Evolutionary conservation across 2,113 vertebrate species (phyloP), one percentile per base, ranked within the genome.

Genomic region (Oreochromis tanganicae): DNA sequence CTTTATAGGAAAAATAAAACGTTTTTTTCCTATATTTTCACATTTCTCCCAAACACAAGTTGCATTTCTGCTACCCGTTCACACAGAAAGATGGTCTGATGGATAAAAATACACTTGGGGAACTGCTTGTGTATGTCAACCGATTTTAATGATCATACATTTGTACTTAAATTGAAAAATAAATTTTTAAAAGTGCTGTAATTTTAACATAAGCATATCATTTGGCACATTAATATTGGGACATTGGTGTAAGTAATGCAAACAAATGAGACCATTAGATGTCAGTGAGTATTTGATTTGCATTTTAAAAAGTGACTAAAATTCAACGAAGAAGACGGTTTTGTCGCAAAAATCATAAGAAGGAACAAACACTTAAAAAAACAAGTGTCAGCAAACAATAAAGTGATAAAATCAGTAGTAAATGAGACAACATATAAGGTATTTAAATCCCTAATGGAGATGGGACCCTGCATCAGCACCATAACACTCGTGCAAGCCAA

Each of bases 181-280:
- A n/a, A 55, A 21, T 32, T 50, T 85, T 87, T 55, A 61, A 63
- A 87, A 75, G 4, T 27, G 79, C 57, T 36, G 46, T 38, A 66
- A 66, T 66, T 66, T 66, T 66, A 66, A 66, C 61, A 81, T 83
- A 48, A 89, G 43, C 9, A 24, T 82, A 81, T 52, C 41, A 55
- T 13, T 50, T 66, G 19, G 46, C 46, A 50, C n/a, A 46, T 80
- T 82, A 5, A 90, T 88, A 83, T 84, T 80, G 52, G 71, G 75
- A 79, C 55, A 85, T 85, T 17, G 10, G 56, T 36, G 29, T 57
- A 83, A 87, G 85, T 88, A 87, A 88, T 84, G 52, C 46, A 92
- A 89, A 91, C 50, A 86, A 91, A 93, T 80, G 78, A 90, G 57
- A 87, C 36, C 11, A 88, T 86, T 88, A 89, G 55, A 84, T 71